These are phyloP conservation scores for Oncorhynchus keta DNA, from an alignment of 2,113 vertebrate genomes.

Conservation along the genomic window DNA sequence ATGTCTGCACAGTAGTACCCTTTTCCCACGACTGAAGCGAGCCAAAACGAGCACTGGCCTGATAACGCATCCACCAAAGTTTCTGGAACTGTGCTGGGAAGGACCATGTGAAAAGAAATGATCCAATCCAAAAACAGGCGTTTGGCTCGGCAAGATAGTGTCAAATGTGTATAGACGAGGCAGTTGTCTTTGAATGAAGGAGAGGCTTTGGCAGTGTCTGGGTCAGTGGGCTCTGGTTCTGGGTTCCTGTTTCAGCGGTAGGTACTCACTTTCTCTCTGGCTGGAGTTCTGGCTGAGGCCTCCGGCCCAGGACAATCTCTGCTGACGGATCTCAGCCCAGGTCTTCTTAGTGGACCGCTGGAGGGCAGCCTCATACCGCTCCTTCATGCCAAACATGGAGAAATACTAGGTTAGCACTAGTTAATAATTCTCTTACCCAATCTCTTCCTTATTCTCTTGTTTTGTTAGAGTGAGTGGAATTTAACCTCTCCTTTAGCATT, in stretches of 20 bases:
- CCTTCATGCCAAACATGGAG: conserved; percentile 64
- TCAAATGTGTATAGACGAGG: too few relatives aligned
- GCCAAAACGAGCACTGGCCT: too few relatives aligned
- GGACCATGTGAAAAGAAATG: too few relatives aligned
- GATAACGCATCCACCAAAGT: too few relatives aligned
- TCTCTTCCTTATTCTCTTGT: too few relatives aligned
- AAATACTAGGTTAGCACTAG: background rate
- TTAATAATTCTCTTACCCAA: background rate
- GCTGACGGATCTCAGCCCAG: conserved; percentile 95
- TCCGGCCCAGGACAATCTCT: conserved; percentile 94
- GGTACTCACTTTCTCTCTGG: conserved; percentile 86
- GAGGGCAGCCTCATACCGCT: conserved; percentile 92
- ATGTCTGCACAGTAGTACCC: background rate
- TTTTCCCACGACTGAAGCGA: too few relatives aligned
- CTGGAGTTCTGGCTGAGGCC: conserved; percentile 82
- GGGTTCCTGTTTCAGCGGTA: conserved; percentile 23
- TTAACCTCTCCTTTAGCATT: too few relatives aligned
- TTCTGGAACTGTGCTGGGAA: too few relatives aligned
- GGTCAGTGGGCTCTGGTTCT: background rate
- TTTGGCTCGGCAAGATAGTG: too few relatives aligned
- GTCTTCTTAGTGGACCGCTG: conserved; percentile 92
- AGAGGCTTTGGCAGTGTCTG: background rate
- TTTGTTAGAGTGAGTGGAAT: too few relatives aligned
- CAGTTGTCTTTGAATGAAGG: background rate
- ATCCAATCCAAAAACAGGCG: too few relatives aligned